Evolutionary conservation across 1,140 invertebrate genomes (phyloP).

Genomic region (Capitella teleta): DNA sequence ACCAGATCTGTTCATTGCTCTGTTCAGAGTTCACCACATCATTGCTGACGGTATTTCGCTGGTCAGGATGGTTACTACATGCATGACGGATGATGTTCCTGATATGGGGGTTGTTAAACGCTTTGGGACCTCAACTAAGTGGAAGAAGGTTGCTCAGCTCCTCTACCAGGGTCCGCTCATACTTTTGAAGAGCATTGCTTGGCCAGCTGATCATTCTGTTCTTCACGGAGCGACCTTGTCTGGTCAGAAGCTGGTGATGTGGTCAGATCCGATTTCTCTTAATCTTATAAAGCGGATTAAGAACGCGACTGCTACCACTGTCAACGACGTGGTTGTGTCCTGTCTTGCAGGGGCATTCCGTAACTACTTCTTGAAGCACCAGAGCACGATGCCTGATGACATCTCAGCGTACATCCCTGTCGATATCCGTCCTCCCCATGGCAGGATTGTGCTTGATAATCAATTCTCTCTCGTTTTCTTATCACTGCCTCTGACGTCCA

Average conservation of each 20-base stretch:
- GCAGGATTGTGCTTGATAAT: neutral
- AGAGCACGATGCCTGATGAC: neutral
- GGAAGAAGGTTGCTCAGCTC: neutral
- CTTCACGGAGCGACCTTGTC: constrained; percentile 7
- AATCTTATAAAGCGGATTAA: constrained; percentile 9
- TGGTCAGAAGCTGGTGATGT: constrained; percentile 2
- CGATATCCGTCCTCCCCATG: constrained; percentile 3
- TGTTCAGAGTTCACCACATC: constrained; percentile 9
- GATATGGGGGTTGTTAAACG: too few relatives aligned
- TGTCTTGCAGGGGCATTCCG: constrained; percentile 4
- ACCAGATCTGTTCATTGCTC: neutral
- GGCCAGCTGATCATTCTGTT: neutral
- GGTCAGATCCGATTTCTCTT: constrained; percentile 8
- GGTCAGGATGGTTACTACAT: neutral
- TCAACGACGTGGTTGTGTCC: constrained; percentile 10
- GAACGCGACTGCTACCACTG: constrained; percentile 5
- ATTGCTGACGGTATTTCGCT: constrained; percentile 10
- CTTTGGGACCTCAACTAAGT: neutral
- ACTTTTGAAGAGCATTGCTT: neutral
- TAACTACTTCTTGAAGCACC: neutral
- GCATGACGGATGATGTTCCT: too few relatives aligned
- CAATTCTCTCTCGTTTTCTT: constrained; percentile 6
- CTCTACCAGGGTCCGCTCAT: neutral
- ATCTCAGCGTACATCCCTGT: constrained; percentile 7
- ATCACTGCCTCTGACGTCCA: neutral